A percentile compares a stretch with the other conserved stretches of the same genome.
phyloP scores from a whole-genome alignment of 2,113 vertebrate species.

The Ammospiza caudacuta region DNA sequence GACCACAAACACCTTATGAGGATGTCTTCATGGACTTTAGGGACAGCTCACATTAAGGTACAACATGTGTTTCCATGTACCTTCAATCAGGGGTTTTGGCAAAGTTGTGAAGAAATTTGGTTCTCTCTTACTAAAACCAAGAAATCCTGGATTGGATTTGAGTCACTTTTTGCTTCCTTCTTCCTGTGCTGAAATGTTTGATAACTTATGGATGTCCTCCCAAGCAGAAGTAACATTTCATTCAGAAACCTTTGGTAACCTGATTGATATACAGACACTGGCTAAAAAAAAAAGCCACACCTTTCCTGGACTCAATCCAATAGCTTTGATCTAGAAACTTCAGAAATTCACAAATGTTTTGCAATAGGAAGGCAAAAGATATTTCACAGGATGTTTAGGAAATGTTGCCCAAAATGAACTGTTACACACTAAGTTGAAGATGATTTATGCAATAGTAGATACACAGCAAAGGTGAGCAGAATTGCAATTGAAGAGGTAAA shows the following conservation, averaged over 20 bases:
- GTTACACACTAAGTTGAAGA: not conserved
- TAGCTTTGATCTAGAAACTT: not conserved
- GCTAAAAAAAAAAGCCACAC: not conserved
- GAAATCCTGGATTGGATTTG: not conserved
- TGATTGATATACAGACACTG: not conserved
- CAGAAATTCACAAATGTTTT: constrained; percentile 10
- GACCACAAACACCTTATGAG: not conserved
- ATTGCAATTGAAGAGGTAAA: not conserved
- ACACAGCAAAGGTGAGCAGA: not conserved
- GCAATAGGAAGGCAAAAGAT: not conserved
- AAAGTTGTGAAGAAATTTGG: not conserved
- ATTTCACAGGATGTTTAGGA: not conserved
- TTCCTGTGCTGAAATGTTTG: not conserved
- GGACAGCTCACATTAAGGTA: not conserved
- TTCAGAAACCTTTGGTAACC: constrained; percentile 12
- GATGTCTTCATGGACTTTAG: not conserved
- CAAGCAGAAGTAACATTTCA: not conserved
- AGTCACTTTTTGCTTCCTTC: not conserved
- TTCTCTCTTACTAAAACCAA: not conserved
- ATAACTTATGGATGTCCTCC: not conserved
- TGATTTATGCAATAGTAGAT: not conserved
- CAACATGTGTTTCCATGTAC: not conserved
- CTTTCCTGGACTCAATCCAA: not conserved
- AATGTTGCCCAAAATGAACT: not conserved
- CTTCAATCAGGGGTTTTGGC: not conserved